These are phyloP conservation scores for Castor canadensis DNA, from an alignment of 2,113 vertebrate genomes.

Conservation along the genomic window DNA sequence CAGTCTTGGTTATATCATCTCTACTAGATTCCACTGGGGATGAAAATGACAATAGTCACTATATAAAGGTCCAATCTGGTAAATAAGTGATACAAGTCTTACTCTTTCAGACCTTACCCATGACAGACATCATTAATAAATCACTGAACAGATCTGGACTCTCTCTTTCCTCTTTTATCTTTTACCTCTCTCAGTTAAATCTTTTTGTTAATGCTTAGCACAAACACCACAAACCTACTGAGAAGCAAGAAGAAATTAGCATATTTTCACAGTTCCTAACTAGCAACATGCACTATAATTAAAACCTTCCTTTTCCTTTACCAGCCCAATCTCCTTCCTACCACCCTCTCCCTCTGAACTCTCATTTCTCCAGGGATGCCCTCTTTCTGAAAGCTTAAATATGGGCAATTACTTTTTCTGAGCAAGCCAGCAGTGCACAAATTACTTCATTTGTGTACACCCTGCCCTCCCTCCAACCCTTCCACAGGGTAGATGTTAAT, in stretches of 20 bases:
- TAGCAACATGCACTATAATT: neutral
- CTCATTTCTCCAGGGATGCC: neutral
- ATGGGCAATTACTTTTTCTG: conserved; percentile 23
- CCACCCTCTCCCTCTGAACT: neutral
- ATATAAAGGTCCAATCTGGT: neutral
- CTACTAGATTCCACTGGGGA: neutral
- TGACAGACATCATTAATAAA: neutral
- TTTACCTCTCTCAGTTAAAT: neutral
- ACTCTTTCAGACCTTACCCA: neutral
- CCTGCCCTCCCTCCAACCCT: neutral
- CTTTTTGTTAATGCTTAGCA: neutral
- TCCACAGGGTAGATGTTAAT: conserved; percentile 11
- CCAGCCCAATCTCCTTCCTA: neutral
- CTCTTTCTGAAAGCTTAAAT: conserved; percentile 5
- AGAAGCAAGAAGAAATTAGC: neutral
- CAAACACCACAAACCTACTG: conserved; percentile 10
- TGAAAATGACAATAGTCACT: neutral
- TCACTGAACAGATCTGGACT: neutral
- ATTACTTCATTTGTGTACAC: neutral
- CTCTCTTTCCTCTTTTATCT: neutral
- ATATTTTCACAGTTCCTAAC: neutral
- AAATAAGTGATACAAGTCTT: neutral
- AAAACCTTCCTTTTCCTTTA: neutral
- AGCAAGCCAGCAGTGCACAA: neutral
- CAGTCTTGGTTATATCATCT: neutral